Base-by-base conservation (phyloP, 1,140 invertebrate genomes). In the Hyles euphorbiae region DNA sequence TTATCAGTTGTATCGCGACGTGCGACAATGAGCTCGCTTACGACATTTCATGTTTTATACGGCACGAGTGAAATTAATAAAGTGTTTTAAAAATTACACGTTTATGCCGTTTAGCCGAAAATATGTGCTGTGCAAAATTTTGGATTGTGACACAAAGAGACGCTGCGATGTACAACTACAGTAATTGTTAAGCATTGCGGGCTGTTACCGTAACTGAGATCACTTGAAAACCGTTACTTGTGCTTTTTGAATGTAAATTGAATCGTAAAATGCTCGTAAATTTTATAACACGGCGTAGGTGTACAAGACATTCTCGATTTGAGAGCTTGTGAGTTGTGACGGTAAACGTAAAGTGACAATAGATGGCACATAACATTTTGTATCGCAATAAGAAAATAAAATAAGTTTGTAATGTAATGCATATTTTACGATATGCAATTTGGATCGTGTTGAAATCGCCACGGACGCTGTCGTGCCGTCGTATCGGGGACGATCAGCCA, bases 191-290 rank as follows among this genome's bases (percentile, higher is more conserved):
- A 48, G 11, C n/a, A 48, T 48, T 48, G 50, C n/a, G 44, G 5
- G 33, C 34, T 67, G 62, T 69, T 67, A 62, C 52, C 46, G 10
- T 64, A 67, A 67, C 64, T 60, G 65, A 73, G 64, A 72, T 71
- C 70, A 67, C 65, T 77, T 71, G 68, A 66, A 60, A 70, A 58
- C 78, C 76, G 76, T 77, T 81, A 81, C 62, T 67, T 69, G 61
- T 67, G 63, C 65, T 70, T 75, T 78, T 75, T 70, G 75, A 75
- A 77, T 80, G 72, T 76, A 78, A 78, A 75, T 75, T 72, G 68
- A 74, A 68, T 74, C 76, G 72, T 78, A 81, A 81, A 81, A 75
- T 57, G 58, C 47, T 69, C 74, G 65, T 81, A 81, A 78, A 77
- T 75, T 74, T 67, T 65, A 67, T 56, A 34, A 55, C 53, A 53